Evolutionary conservation across 2,797 vertebrate genomes (phyloP).

Genomic region (Hydrocynus forskahlii): DNA sequence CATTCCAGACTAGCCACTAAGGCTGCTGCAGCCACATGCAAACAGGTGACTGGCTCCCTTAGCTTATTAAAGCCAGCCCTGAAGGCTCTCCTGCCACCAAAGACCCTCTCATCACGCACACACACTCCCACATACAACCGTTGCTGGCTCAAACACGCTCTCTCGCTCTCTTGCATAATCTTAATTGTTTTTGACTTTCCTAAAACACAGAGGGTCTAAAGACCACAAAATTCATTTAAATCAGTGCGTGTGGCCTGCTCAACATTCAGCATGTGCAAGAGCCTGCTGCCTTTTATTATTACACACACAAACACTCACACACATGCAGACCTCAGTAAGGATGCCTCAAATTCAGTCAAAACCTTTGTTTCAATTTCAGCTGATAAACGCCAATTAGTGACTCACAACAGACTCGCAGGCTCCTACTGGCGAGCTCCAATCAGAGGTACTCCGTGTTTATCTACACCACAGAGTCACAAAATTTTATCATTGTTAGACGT

Average conservation of each 20-base stretch:
- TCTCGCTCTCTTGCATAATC: not conserved
- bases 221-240: not conserved
- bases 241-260: not conserved
- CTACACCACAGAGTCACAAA: no score
- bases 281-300: not conserved
- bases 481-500: no score
- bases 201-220: not conserved
- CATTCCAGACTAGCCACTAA: constrained; percentile 57
- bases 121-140: not conserved
- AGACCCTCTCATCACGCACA: constrained; percentile 12
- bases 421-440: no score
- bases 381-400: no score
- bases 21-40: constrained; percentile 57
- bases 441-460: no score
- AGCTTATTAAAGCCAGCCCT: constrained; percentile 61
- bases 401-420: no score
- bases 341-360: not conserved
- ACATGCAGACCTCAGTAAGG: not conserved
- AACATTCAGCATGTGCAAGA: not conserved
- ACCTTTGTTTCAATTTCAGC: no score
- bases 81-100: constrained; percentile 51
- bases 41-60: constrained; percentile 56
- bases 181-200: not conserved
- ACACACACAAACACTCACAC: not conserved
- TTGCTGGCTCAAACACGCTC: not conserved